phyloP scores from a whole-genome alignment of 1,140 invertebrate species.

The Bathynomus jamesi region DNA sequence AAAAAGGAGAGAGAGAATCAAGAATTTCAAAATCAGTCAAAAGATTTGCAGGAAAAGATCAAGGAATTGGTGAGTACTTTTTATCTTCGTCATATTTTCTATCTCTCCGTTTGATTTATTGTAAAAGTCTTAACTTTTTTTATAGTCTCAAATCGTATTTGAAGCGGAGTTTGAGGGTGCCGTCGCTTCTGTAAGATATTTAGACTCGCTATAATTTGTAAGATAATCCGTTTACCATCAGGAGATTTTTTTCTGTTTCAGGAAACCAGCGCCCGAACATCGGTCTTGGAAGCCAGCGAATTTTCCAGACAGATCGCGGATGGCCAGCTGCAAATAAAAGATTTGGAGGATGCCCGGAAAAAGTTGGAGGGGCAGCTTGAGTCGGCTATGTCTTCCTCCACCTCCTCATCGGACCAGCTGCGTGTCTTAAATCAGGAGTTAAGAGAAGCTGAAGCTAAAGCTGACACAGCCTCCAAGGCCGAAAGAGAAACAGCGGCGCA shows the following conservation, averaged over 20 bases:
- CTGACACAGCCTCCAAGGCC: background rate
- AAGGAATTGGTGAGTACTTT: background rate
- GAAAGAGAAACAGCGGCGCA: background rate
- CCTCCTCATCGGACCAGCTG: background rate
- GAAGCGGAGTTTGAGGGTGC: too few species aligned
- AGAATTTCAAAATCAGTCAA: slow-evolving; percentile 20
- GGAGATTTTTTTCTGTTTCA: too few species aligned
- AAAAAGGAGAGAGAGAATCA: slow-evolving; percentile 39
- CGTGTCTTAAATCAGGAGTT: slow-evolving; percentile 11
- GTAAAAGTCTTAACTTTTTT: too few species aligned
- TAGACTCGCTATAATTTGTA: too few species aligned
- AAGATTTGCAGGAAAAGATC: slow-evolving; percentile 4
- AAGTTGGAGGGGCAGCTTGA: slow-evolving; percentile 2
- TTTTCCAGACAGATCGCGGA: slow-evolving; percentile 5
- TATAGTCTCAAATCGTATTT: too few species aligned
- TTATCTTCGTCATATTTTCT: too few species aligned
- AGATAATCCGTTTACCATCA: too few species aligned
- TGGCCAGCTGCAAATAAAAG: background rate
- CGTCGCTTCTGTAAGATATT: too few species aligned
- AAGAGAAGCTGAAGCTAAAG: background rate
- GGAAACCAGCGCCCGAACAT: too few species aligned
- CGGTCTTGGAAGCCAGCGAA: slow-evolving; percentile 6
- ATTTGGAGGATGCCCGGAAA: slow-evolving; percentile 7
- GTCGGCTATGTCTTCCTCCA: background rate
- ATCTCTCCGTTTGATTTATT: too few species aligned